Evolutionary conservation across 2,888 invertebrate genomes (phyloP), one percentile per base, ranked within the genome.

Genomic region (Phyto melanocephala): DNA sequence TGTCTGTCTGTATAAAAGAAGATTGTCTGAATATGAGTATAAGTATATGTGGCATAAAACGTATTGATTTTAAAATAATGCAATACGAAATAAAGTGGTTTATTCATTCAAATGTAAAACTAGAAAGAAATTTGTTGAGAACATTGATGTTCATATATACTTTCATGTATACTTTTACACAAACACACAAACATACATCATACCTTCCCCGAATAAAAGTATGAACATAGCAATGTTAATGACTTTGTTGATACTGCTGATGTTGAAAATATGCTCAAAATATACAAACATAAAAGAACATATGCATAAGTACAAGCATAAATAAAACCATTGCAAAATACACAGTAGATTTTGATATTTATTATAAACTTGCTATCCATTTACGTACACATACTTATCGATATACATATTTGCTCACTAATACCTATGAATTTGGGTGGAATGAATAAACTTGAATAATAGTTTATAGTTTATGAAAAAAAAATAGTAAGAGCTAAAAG

Each of bases 91-190:
- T 78, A 78, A 81, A 81, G 81, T 58, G 70, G 65, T 81, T 81
- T 81, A 81, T 78, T 74, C 81, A 81, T 78, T 81, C 68, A 78
- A 70, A 78, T 81, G 74, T 70, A 70, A 78, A 81, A 78, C 72
- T 60, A 42, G 63, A 24, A 63, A 65, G 50, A 50, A 74, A 62
- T 65, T 7, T 67, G n/a, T 45, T 42, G 45, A 52, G 33, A 3
- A 50, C 6, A 42, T 58, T 50, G 3, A 33, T 37, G 15, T 45
- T 54, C 47, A 62, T 50, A 47, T 2, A 20, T 22, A 37, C 7
- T 7, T 15, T 15, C n/a, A 47, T 47, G 47, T 47, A 20, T 15
- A 17, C 15, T 15, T 15, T 17, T 17, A 45, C 15, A 6, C 37
- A 37, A 15, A 45, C 28, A 3, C 3, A 28, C 17, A 45, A 17